phyloP scores from a whole-genome alignment of 1,140 invertebrate species.

The Drosophila neocordata region DNA sequence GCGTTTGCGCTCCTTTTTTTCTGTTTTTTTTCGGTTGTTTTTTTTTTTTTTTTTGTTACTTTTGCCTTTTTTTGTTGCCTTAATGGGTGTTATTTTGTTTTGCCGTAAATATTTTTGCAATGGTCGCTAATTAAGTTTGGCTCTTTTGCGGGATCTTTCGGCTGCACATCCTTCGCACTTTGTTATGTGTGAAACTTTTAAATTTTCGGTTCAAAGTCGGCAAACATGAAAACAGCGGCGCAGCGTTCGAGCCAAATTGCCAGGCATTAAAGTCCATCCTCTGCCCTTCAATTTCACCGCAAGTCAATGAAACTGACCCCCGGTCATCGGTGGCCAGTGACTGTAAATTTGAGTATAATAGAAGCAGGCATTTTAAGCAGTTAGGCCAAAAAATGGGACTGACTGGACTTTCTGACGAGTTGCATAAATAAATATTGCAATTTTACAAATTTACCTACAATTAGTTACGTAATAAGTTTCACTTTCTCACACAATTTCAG shows the following conservation, averaged over 20 bases:
- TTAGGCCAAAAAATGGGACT: too few species aligned
- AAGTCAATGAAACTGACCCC: neutral
- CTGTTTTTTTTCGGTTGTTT: neutral
- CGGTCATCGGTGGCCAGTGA: neutral
- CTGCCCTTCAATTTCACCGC: neutral
- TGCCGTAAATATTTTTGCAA: slow-evolving; percentile 81
- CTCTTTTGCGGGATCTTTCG: slow-evolving; percentile 48
- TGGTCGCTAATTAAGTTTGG: slow-evolving; percentile 80
- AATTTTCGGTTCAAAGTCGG: slow-evolving; percentile 55
- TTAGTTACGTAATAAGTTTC: neutral
- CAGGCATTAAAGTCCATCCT: slow-evolving; percentile 58
- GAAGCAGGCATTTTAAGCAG: too few species aligned
- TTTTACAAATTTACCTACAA: neutral
- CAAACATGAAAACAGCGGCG: slow-evolving; percentile 72
- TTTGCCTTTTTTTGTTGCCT: slow-evolving; percentile 38
- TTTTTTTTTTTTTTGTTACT: neutral
- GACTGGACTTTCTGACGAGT: neutral
- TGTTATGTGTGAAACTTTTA: slow-evolving; percentile 81
- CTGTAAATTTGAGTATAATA: neutral
- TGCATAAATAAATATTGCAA: slow-evolving; percentile 9
- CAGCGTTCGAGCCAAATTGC: slow-evolving; percentile 59
- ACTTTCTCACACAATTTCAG: too few species aligned
- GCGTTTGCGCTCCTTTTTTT: slow-evolving; percentile 68
- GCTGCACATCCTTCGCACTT: slow-evolving; percentile 75
- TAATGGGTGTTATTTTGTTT: slow-evolving; percentile 82